A percentile compares a stretch with the other conserved stretches of the same genome.
These are phyloP conservation scores for Gnathonemus longibarbis DNA, from an alignment of 2,113 vertebrate species.

Conservation along the genomic window DNA sequence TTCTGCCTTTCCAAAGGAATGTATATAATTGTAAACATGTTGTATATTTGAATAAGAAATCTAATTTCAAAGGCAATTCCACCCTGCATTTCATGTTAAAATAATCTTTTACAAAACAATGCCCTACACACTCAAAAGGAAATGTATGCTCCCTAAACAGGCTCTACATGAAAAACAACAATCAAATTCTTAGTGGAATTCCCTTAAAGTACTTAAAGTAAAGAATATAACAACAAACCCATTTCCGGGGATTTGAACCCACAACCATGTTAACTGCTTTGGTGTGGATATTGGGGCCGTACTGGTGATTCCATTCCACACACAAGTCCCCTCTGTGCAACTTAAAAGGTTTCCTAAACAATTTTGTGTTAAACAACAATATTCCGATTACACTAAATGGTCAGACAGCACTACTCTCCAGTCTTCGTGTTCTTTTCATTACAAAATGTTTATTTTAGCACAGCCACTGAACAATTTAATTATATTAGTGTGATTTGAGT, in stretches of 20 bases:
- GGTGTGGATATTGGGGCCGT: background rate
- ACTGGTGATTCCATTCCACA: background rate
- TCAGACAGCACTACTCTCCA: background rate
- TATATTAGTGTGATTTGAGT: background rate
- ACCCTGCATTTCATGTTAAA: background rate
- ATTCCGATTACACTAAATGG: background rate
- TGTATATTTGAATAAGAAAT: background rate
- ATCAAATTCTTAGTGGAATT: background rate
- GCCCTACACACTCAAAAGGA: background rate
- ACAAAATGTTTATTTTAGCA: background rate
- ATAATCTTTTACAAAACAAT: background rate
- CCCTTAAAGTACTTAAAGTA: background rate
- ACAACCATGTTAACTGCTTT: background rate
- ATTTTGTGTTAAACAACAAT: background rate
- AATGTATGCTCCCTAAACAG: background rate
- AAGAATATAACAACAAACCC: conserved; percentile 28
- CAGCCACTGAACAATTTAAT: background rate
- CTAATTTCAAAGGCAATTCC: background rate
- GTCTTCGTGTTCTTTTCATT: background rate
- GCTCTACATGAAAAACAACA: background rate
- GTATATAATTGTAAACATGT: background rate
- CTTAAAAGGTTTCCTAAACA: background rate
- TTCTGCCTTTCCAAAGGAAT: background rate
- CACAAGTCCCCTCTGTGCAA: background rate
- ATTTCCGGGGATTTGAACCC: conserved; percentile 6